A percentile compares a stretch with the other conserved stretches of the same genome.
Conservation (phyloP, 2,113 vertebrate species). For the Heterotis niloticus region DNA sequence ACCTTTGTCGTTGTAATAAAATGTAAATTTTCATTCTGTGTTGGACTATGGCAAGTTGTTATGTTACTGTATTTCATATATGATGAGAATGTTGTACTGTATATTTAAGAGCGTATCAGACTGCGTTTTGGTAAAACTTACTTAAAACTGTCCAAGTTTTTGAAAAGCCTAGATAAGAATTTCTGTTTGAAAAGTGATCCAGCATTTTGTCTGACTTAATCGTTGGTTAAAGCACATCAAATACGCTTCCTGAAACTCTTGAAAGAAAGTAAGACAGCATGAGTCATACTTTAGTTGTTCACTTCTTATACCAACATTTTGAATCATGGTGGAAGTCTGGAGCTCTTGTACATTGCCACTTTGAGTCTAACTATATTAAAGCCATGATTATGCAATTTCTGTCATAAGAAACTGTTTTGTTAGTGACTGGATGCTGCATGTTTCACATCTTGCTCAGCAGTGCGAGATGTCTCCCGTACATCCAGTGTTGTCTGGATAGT, state of each 20-base stretch:
- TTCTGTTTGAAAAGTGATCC: slow-evolving; percentile 20
- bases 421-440: not conserved
- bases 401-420: not conserved
- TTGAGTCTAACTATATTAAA: not conserved
- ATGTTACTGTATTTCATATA: not conserved
- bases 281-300: slow-evolving; percentile 8
- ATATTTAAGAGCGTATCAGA: not conserved
- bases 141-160: not conserved
- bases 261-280: slow-evolving; percentile 39
- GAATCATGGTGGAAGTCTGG: not conserved
- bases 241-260: slow-evolving; percentile 42
- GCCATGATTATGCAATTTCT: not conserved
- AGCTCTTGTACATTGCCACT: not conserved
- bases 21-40: too few species aligned
- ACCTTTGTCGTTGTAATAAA: too few species aligned
- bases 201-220: slow-evolving; percentile 27
- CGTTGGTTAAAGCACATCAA: slow-evolving; percentile 43
- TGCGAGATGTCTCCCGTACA: not conserved
- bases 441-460: not conserved
- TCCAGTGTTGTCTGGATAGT: not conserved
- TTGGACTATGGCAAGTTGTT: too few species aligned
- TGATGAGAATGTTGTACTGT: not conserved
- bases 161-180: slow-evolving; percentile 4
- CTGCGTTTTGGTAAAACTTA: not conserved
- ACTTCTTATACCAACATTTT: not conserved